Conservation (phyloP, 1,140 invertebrate genomes). For the Pemphigus obesinymphae region DNA sequence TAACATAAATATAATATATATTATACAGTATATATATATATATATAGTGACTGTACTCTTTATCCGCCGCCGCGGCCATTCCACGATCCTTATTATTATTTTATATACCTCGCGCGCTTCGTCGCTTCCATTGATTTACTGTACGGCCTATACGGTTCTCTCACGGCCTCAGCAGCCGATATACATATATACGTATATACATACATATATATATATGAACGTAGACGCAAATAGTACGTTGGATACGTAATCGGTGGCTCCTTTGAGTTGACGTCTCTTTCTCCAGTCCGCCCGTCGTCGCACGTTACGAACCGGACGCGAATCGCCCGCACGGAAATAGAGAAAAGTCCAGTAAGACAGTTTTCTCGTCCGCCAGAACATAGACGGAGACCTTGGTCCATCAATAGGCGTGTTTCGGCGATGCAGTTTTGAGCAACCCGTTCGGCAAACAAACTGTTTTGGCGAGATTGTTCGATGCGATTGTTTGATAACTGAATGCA, state of each 20-base stretch:
- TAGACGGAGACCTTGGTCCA: no score
- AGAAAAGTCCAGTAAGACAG: neutral
- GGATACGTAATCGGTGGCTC: neutral
- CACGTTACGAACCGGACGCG: no score
- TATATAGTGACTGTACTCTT: neutral
- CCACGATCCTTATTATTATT: neutral
- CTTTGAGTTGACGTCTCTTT: neutral
- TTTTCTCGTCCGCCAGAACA: neutral
- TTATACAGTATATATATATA: neutral
- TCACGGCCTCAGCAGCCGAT: neutral
- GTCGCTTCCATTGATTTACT: slow-evolving; percentile 29
- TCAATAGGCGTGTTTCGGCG: no score
- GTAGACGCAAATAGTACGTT: neutral
- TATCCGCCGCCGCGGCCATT: neutral
- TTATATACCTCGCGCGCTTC: neutral
- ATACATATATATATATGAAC: neutral
- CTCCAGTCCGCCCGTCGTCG: neutral
- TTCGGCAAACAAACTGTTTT: no score
- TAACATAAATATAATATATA: no score
- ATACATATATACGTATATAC: no score
- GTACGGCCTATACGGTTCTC: neutral
- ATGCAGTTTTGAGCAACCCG: no score
- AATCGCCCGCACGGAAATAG: neutral
- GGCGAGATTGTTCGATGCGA: no score
- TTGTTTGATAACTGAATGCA: no score